A percentile compares a stretch with the other conserved stretches of the same genome.
phyloP scores from a whole-genome alignment of 2,888 invertebrate genomes.

The Spilosoma lubricipeda region DNA sequence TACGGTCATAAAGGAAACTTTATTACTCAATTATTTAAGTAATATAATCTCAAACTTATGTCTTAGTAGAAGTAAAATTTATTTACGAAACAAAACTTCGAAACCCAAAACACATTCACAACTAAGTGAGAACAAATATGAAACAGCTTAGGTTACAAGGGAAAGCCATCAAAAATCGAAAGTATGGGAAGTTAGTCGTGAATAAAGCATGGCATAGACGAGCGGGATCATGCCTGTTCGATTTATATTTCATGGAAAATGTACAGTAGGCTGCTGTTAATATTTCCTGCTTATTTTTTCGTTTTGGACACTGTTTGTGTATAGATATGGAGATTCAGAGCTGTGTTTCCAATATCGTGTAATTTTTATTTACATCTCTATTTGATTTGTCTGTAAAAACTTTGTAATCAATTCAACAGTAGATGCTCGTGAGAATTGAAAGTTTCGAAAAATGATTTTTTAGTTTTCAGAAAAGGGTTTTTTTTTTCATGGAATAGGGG shows the following conservation, averaged over 20 bases:
- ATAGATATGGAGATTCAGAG: neutral
- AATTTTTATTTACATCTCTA: neutral
- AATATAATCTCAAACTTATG: constrained; percentile 5
- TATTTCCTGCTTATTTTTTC: neutral
- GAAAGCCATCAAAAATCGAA: constrained; percentile 63
- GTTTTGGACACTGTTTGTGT: neutral
- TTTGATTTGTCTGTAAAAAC: neutral
- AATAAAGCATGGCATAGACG: constrained; percentile 56
- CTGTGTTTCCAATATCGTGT: neutral
- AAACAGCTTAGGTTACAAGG: constrained; percentile 52
- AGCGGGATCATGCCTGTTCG: constrained; percentile 30
- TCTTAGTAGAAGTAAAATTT: constrained; percentile 23
- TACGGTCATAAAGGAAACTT: constrained; percentile 10
- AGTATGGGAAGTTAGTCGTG: constrained; percentile 50
- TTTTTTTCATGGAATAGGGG: no score
- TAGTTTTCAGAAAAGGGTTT: neutral
- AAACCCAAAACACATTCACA: constrained; percentile 30
- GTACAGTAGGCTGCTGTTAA: constrained; percentile 6
- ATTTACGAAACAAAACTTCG: constrained; percentile 17
- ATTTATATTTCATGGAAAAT: constrained; percentile 44
- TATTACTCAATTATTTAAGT: constrained; percentile 3
- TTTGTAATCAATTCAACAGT: neutral
- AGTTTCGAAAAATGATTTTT: neutral
- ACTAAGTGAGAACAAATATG: constrained; percentile 43
- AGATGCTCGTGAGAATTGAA: neutral